These are phyloP conservation scores for Xiphophorus couchianus DNA, from an alignment of 2,113 vertebrate genomes.

Conservation along the genomic window DNA sequence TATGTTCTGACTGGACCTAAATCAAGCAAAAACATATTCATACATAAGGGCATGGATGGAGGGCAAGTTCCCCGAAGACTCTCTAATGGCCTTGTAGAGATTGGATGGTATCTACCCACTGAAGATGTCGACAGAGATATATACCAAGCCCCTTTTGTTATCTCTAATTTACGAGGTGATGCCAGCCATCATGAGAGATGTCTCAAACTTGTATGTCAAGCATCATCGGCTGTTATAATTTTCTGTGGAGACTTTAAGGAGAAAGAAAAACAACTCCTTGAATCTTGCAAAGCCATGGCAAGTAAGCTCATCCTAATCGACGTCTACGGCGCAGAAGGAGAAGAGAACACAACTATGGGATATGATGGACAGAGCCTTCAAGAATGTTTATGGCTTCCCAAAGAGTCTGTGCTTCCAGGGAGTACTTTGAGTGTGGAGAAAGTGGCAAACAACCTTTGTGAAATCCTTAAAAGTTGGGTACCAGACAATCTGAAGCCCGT, in stretches of 20 bases:
- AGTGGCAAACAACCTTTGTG: constrained; percentile 54
- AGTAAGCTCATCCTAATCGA: constrained; percentile 69
- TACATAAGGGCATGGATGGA: constrained; percentile 73
- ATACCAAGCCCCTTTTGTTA: constrained; percentile 73
- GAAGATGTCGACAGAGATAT: constrained; percentile 41
- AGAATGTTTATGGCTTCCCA: constrained; percentile 50
- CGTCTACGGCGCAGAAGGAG: constrained; percentile 39
- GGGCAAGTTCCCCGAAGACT: constrained; percentile 73
- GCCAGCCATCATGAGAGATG: constrained; percentile 63
- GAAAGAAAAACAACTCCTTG: constrained; percentile 75
- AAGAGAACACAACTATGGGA: constrained; percentile 38
- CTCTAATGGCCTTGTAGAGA: constrained; percentile 82
- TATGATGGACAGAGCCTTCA: constrained; percentile 43
- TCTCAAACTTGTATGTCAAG: constrained; percentile 75
- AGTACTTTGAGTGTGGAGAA: constrained; percentile 46
- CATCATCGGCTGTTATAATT: constrained; percentile 80
- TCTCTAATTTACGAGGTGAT: constrained; percentile 82
- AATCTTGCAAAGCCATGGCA: constrained; percentile 61
- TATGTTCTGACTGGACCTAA: constrained; percentile 60
- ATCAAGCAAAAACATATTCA: constrained; percentile 68
- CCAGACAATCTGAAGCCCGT: constrained; percentile 53
- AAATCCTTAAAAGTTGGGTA: constrained; percentile 53
- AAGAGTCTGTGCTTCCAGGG: constrained; percentile 56
- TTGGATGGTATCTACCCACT: constrained; percentile 80
- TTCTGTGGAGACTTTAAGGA: constrained; percentile 75